These are phyloP conservation scores for Tichodroma muraria DNA, from an alignment of 2,113 vertebrate species.

Conservation along the genomic window DNA sequence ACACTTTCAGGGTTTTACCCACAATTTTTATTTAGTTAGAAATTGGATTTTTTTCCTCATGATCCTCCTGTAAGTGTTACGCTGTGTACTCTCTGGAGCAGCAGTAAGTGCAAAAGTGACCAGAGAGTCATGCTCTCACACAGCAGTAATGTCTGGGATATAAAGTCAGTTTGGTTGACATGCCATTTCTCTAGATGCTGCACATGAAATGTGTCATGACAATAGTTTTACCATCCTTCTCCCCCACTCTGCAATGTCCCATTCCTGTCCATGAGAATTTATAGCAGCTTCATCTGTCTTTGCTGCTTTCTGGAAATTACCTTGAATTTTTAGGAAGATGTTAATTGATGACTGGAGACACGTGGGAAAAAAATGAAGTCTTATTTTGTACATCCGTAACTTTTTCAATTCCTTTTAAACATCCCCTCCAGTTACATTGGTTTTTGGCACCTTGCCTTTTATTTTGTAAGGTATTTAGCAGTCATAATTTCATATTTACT, in stretches of 20 bases:
- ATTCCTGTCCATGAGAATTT: neutral
- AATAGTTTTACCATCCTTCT: neutral
- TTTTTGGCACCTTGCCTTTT: neutral
- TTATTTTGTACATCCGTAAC: neutral
- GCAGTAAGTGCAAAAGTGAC: neutral
- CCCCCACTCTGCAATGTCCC: rapidly evolving
- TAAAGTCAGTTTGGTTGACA: neutral
- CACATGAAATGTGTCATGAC: neutral
- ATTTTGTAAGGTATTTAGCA: neutral
- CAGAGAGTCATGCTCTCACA: neutral
- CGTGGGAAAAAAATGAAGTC: neutral
- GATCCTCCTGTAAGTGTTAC: neutral
- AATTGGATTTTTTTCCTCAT: neutral
- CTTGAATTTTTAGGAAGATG: neutral
- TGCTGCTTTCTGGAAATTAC: neutral
- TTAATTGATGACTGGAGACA: neutral
- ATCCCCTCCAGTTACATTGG: neutral
- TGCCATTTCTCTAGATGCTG: neutral
- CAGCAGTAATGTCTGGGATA: neutral
- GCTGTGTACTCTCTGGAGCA: neutral
- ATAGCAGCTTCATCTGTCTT: neutral
- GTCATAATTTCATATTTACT: neutral
- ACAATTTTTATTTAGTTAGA: neutral
- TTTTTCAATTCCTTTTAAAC: neutral
- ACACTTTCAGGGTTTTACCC: neutral